Evolutionary conservation across 2,113 vertebrate species (phyloP).

Genomic region (Phylloscopus trochiloides): DNA sequence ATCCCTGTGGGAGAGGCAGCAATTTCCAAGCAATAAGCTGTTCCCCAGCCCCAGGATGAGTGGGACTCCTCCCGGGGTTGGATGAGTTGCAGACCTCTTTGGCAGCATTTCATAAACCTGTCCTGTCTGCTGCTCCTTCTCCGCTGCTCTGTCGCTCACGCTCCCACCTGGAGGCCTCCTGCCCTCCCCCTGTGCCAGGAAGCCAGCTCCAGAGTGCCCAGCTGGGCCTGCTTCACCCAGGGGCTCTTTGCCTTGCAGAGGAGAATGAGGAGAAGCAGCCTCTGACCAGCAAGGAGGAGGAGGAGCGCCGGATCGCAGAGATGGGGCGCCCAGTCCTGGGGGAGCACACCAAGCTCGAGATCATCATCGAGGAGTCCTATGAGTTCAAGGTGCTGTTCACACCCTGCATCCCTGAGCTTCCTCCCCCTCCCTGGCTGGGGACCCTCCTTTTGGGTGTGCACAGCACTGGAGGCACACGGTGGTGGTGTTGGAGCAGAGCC

Average conservation of each 20-base stretch:
- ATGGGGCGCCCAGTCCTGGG: slow-evolving; percentile 88
- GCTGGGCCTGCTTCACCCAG: neutral
- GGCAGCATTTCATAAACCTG: neutral
- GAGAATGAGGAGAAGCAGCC: slow-evolving; percentile 79
- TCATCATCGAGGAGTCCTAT: slow-evolving; percentile 95
- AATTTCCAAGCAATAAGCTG: neutral
- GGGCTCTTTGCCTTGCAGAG: slow-evolving; percentile 73
- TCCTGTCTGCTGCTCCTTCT: neutral
- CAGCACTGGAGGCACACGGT: neutral
- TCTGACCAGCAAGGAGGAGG: slow-evolving; percentile 86
- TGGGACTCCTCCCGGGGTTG: neutral
- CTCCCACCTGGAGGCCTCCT: neutral
- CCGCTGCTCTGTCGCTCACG: neutral
- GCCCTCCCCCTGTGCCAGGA: neutral
- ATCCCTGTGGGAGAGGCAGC: neutral
- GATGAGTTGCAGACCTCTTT: neutral
- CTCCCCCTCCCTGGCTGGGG: neutral
- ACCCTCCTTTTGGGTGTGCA: neutral
- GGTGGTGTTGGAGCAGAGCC: accelerated
- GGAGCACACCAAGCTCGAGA: slow-evolving; percentile 86
- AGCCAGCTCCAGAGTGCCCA: neutral
- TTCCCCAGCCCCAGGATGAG: neutral
- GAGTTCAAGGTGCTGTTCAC: slow-evolving; percentile 88
- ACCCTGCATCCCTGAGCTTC: neutral
- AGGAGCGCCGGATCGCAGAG: slow-evolving; percentile 88